Evolutionary conservation across 1,140 invertebrate species (phyloP), one percentile per base, ranked within the genome.

Genomic region (Dinothrombium tinctorium): DNA sequence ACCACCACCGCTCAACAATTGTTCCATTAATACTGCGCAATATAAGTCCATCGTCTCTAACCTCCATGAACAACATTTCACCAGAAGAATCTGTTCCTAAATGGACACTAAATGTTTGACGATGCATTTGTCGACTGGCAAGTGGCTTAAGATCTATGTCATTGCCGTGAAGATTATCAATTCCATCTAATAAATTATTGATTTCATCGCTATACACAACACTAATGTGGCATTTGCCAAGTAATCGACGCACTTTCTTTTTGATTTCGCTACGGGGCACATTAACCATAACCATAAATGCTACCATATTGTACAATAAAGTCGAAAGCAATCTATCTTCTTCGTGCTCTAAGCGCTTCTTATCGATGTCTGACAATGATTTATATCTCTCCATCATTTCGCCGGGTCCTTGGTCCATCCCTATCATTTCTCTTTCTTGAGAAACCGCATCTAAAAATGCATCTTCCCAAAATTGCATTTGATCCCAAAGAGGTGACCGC

Each of bases 391-490:
- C 90, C 78, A 99, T 94, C 89, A 99, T 95, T 63, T 98, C 92
- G 23, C 78, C 72, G 4, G 90, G 83, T 36, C 89, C 87, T 62
- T 98, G 90, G 63, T 99, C 94, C 89, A 99, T 95, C 40, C 94
- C 94, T 46, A 98, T 84, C 68, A 96, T 86, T 56, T 99, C 92
- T 38, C 94, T 65, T 57, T 99, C 94, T 59, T 98, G 89, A 36
- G 90, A 90, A 1, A 99, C 92, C 0, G 90, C 87, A 62, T 99
- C 92, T 20, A 98, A 63, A 56, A 98, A 99, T 0, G 83, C 80
- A 59, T 98, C 90, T 61, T 99, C 92, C 92, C 94, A 99, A 60
- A 98, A 98, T 54, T 96, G 86, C 80, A 96, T 90, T 63, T 96
- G 82, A 58, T 98, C 89, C 90, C 92, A 98, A n/a, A 98, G 58